A percentile compares a stretch with the other conserved stretches of the same genome.
Conservation (phyloP, 2,888 invertebrate species). For the Microctonus aethiopoides region DNA sequence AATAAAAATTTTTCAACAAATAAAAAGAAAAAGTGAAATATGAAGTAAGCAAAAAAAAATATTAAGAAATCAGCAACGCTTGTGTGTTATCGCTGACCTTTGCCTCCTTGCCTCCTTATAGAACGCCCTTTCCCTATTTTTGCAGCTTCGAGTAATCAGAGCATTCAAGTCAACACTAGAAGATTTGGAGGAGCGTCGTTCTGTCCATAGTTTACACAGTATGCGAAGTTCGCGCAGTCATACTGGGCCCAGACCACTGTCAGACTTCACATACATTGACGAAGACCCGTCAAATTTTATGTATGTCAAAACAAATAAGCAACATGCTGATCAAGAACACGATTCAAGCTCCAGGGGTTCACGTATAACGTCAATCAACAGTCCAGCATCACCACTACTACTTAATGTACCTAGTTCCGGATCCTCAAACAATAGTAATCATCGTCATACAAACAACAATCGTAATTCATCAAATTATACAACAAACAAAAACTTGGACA, state of each 20-base stretch:
- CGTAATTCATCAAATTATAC: constrained; percentile 53
- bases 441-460: constrained; percentile 50
- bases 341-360: constrained; percentile 64
- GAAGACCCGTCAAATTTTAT: constrained; percentile 72
- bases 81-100: constrained; percentile 61
- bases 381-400: constrained; percentile 62
- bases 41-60: constrained; percentile 16
- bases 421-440: constrained; percentile 57
- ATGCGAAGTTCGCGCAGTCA: constrained; percentile 82
- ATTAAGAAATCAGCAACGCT: constrained; percentile 57
- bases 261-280: constrained; percentile 88
- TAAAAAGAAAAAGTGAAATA: constrained; percentile 21
- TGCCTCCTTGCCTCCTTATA: constrained; percentile 65
- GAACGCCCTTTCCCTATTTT: constrained; percentile 74
- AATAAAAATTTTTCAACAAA: not conserved
- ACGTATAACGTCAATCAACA: constrained; percentile 57
- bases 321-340: constrained; percentile 79
- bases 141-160: constrained; percentile 99
- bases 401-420: constrained; percentile 62
- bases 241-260: constrained; percentile 79
- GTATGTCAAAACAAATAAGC: constrained; percentile 53
- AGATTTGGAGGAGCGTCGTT: constrained; percentile 99
- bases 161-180: constrained; percentile 99
- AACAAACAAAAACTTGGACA: constrained; percentile 55
- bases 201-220: constrained; percentile 96